Conservation (phyloP, 2,113 vertebrate genomes). For the Syngnathus typhle region DNA sequence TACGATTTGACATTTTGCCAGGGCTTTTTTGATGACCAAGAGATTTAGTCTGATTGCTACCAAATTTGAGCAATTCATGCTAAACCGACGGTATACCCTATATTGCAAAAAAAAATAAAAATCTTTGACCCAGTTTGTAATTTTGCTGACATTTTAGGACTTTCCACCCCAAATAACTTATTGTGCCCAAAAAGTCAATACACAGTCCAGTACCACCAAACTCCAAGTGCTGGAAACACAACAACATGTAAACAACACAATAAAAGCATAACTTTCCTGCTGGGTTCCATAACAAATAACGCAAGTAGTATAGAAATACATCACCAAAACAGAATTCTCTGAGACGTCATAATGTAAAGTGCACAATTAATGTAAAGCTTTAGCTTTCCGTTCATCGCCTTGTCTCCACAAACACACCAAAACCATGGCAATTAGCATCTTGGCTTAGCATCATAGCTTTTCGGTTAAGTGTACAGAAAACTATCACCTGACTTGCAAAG, state of each 20-base stretch:
- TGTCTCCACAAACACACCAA: conserved; percentile 8
- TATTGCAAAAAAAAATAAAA: too few relatives aligned
- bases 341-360: neutral
- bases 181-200: too few relatives aligned
- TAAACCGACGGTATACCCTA: too few relatives aligned
- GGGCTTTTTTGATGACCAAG: too few relatives aligned
- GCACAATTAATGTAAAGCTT: neutral
- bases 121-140: too few relatives aligned
- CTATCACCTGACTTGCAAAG: conserved; percentile 54
- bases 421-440: conserved; percentile 27
- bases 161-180: neutral
- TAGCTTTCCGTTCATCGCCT: conserved; percentile 50
- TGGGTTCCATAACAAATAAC: neutral
- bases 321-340: neutral
- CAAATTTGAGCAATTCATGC: too few relatives aligned
- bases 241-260: neutral
- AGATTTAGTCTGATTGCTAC: too few relatives aligned
- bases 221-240: neutral
- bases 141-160: too few relatives aligned
- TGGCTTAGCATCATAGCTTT: conserved; percentile 21
- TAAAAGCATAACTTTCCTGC: neutral
- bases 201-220: neutral
- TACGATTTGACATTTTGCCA: neutral
- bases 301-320: neutral
- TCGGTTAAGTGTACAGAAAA: conserved; percentile 31